Evolutionary conservation across 2,797 vertebrate species (phyloP).

Genomic region (Syngnathus acus): DNA sequence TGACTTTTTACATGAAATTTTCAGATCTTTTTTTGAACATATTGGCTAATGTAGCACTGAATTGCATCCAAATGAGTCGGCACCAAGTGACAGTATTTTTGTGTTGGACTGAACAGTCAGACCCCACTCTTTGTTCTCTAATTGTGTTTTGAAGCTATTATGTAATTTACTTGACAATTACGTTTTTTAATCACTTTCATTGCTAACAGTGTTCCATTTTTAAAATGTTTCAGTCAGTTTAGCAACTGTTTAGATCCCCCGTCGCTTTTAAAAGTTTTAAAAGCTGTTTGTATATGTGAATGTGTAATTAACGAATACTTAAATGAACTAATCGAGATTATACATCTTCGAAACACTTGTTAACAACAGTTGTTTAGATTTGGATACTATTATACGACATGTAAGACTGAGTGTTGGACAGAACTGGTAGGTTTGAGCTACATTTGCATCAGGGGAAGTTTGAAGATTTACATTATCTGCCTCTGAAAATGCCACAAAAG

Average conservation of each 20-base stretch:
- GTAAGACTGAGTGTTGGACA: not conserved
- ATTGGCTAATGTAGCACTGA: not conserved
- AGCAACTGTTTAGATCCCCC: not conserved
- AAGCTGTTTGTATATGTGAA: no score
- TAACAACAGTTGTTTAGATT: not conserved
- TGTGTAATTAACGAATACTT: no score
- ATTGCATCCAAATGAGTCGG: not conserved
- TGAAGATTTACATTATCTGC: not conserved
- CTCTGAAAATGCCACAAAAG: not conserved
- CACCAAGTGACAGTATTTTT: no score
- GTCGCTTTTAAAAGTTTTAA: no score
- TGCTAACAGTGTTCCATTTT: not conserved
- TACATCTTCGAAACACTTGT: not conserved
- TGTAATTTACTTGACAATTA: not conserved
- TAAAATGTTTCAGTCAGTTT: no score
- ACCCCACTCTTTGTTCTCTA: no score
- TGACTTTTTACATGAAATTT: not conserved
- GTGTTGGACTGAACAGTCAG: no score
- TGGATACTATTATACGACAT: not conserved
- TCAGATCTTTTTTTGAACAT: no score
- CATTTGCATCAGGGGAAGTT: not conserved
- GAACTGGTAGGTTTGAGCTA: constrained; percentile 10
- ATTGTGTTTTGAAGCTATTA: not conserved
- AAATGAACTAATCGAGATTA: not conserved
- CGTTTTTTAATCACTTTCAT: not conserved